A percentile compares a stretch with the other conserved stretches of the same genome.
Conservation (phyloP, 1,140 invertebrate genomes). For the Lasaia peninsularis region DNA sequence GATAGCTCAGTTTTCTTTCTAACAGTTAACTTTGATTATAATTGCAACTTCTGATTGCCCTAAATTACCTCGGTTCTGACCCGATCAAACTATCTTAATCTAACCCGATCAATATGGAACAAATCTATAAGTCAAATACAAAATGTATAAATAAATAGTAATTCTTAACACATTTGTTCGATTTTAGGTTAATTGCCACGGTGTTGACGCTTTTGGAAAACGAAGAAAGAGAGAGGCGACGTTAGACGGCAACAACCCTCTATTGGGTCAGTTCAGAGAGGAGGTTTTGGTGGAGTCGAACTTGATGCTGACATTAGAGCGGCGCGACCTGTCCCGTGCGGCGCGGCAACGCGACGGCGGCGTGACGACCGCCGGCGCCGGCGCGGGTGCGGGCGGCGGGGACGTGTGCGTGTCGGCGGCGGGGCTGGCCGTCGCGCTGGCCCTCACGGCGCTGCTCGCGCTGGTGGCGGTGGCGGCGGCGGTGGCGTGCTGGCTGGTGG, state of each 20-base stretch:
- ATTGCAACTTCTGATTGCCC: too few species aligned
- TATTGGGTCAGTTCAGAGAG: slow-evolving; percentile 91
- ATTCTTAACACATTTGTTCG: slow-evolving; percentile 9
- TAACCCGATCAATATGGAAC: too few species aligned
- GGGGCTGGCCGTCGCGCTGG: slow-evolving; percentile 93
- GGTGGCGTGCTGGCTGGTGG: slow-evolving; percentile 96
- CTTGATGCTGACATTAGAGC: slow-evolving; percentile 92
- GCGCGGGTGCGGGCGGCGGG: slow-evolving; percentile 71
- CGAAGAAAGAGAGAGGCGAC: slow-evolving; percentile 83
- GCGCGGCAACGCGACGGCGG: slow-evolving; percentile 75
- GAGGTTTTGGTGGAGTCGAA: slow-evolving; percentile 96
- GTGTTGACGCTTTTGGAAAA: slow-evolving; percentile 91
- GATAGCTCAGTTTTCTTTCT: too few species aligned
- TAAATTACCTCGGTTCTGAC: too few species aligned
- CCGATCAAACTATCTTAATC: too few species aligned
- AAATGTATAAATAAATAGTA: background rate
- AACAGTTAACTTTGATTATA: too few species aligned
- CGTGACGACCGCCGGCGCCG: slow-evolving; percentile 34
- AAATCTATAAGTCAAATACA: too few species aligned
- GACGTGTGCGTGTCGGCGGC: slow-evolving; percentile 96
- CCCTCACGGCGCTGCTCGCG: slow-evolving; percentile 93
- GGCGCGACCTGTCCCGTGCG: slow-evolving; percentile 81
- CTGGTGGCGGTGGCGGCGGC: slow-evolving; percentile 95
- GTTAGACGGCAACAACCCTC: slow-evolving; percentile 77
- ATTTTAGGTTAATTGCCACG: slow-evolving; percentile 91